Evolutionary conservation across 2,888 invertebrate species (phyloP).

Genomic region (Xanthorhoe designata): DNA sequence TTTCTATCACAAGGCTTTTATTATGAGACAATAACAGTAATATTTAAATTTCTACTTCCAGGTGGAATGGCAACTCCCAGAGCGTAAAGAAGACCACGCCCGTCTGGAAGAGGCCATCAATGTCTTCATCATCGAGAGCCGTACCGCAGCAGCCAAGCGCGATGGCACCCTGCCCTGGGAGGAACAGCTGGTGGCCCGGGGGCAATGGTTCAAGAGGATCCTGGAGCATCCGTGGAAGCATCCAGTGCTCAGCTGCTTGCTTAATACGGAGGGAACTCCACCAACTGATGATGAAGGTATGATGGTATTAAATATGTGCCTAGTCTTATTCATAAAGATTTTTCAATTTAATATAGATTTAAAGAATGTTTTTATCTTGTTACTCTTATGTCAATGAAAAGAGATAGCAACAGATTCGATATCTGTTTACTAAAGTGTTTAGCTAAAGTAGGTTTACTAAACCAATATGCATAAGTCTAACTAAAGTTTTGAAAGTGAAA

Average conservation of each 20-base stretch:
- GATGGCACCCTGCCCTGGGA: conserved; percentile 70
- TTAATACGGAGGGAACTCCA: conserved; percentile 83
- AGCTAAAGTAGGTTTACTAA: no score
- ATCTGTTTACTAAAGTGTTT: no score
- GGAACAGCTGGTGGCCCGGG: conserved; percentile 78
- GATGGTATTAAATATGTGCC: conserved; percentile 13
- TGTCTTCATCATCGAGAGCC: conserved; percentile 66
- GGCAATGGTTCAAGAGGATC: conserved; percentile 83
- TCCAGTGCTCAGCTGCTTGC: conserved; percentile 82
- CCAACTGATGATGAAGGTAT: conserved; percentile 67
- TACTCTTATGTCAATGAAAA: no score
- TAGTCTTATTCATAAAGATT: no score
- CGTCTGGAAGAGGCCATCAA: conserved; percentile 65
- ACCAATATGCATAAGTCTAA: no score
- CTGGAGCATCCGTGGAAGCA: conserved; percentile 84
- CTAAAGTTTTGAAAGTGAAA: no score
- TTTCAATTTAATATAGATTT: no score
- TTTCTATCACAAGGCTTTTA: not conserved
- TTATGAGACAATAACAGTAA: not conserved
- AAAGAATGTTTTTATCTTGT: no score
- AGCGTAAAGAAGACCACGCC: conserved; percentile 63
- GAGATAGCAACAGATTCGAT: no score
- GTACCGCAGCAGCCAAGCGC: conserved; percentile 61
- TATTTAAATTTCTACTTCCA: conserved; percentile 43
- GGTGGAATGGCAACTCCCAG: conserved; percentile 74